These are phyloP conservation scores for Alligator sinensis DNA, from an alignment of 2,113 vertebrate genomes.

Conservation along the genomic window DNA sequence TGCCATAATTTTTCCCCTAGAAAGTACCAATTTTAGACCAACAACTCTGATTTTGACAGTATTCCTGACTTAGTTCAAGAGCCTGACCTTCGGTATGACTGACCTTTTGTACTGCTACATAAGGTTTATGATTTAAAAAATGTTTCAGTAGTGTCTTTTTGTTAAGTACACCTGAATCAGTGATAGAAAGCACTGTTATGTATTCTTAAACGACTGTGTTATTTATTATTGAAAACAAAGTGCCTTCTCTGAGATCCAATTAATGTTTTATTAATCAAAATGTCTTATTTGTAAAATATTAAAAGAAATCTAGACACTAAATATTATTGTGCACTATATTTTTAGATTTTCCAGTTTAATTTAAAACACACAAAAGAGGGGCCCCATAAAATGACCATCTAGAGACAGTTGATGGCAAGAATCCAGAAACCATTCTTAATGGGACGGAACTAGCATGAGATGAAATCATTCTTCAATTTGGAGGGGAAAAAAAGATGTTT, in stretches of 20 bases:
- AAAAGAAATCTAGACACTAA: slow-evolving; percentile 58
- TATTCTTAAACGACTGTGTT: neutral
- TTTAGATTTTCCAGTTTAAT: slow-evolving; percentile 77
- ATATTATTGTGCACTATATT: slow-evolving; percentile 67
- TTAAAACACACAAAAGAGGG: slow-evolving; percentile 77
- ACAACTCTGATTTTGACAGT: slow-evolving; percentile 57
- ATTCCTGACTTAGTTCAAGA: neutral
- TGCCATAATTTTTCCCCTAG: slow-evolving; percentile 26
- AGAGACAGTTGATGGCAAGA: slow-evolving; percentile 76
- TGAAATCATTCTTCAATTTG: slow-evolving; percentile 72
- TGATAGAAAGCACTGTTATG: slow-evolving; percentile 15
- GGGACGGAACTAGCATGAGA: slow-evolving; percentile 65
- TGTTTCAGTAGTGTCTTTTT: neutral
- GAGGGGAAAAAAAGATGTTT: neutral
- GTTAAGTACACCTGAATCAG: slow-evolving; percentile 29
- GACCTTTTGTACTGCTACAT: slow-evolving; percentile 24
- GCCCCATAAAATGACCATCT: slow-evolving; percentile 76
- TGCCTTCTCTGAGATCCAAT: slow-evolving; percentile 41
- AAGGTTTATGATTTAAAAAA: slow-evolving; percentile 41
- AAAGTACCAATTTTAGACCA: slow-evolving; percentile 23
- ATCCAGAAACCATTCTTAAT: slow-evolving; percentile 78
- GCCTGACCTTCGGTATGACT: neutral
- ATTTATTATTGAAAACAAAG: slow-evolving; percentile 16
- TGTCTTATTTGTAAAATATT: slow-evolving; percentile 46
- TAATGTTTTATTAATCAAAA: slow-evolving; percentile 53